phyloP scores from a whole-genome alignment of 2,888 invertebrate genomes.

The Galeruca laticollis region DNA sequence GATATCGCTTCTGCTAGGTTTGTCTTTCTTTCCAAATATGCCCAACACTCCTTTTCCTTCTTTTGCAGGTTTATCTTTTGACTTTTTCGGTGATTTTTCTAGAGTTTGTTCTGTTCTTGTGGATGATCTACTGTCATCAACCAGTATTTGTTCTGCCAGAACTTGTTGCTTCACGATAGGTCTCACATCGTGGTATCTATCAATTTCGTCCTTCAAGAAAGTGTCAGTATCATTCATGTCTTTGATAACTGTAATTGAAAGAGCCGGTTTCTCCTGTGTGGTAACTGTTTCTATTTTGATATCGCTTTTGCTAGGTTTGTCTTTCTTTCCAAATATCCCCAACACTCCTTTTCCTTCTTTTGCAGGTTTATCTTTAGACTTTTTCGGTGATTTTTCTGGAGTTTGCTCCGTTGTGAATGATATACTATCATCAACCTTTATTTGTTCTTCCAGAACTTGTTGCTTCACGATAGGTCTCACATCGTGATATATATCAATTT shows the following conservation, averaged over 20 bases:
- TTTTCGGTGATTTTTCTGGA: constrained; percentile 34
- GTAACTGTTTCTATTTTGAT: constrained; percentile 14
- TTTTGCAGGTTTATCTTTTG: too few species aligned
- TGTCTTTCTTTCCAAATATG: too few species aligned
- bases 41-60: too few species aligned
- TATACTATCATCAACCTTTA: constrained; percentile 12
- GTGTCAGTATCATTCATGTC: constrained; percentile 46
- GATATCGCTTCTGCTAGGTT: too few species aligned
- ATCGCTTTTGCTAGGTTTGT: constrained; percentile 21
- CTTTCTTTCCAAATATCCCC: constrained; percentile 36
- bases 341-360: constrained; percentile 38
- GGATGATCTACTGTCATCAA: too few species aligned
- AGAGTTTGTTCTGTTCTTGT: too few species aligned
- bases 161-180: not conserved
- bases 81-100: too few species aligned
- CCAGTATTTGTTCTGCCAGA: constrained; percentile 7
- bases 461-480: constrained; percentile 38
- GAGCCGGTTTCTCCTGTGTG: constrained; percentile 12
- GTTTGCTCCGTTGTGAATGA: constrained; percentile 14
- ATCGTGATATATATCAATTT: constrained; percentile 49
- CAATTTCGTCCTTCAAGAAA: constrained; percentile 51
- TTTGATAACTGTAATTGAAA: constrained; percentile 32
- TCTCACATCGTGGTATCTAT: constrained; percentile 49
- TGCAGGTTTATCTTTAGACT: constrained; percentile 24
- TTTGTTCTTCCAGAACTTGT: constrained; percentile 21